A percentile compares a stretch with the other conserved stretches of the same genome.
These are phyloP conservation scores for Halcyon malimbica DNA, from an alignment of 2,113 vertebrate species.

Conservation along the genomic window DNA sequence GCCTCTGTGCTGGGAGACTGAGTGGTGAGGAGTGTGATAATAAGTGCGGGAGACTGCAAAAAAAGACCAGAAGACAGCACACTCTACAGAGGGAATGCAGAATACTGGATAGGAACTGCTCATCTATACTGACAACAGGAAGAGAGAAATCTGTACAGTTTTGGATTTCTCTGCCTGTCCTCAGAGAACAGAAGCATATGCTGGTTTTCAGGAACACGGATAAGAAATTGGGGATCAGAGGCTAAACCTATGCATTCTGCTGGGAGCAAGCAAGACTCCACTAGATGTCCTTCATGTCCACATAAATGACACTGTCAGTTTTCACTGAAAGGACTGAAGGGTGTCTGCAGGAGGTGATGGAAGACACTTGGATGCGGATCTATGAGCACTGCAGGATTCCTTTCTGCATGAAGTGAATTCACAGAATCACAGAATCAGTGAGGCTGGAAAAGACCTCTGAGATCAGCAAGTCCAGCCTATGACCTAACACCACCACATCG, in stretches of 20 bases:
- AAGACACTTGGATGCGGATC: background rate
- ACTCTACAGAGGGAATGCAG: background rate
- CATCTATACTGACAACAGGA: background rate
- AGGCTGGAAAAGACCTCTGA: no score
- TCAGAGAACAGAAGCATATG: background rate
- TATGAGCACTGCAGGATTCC: fast-evolving
- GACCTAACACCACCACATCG: no score
- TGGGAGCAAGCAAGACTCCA: slow-evolving; percentile 52
- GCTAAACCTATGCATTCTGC: background rate
- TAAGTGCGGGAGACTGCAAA: background rate
- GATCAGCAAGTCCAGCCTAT: no score
- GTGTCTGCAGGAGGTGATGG: background rate
- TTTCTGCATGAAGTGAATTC: background rate
- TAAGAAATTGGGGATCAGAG: background rate
- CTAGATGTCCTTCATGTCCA: slow-evolving; percentile 71
- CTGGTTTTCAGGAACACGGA: background rate
- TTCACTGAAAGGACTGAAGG: background rate
- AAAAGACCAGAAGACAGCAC: background rate
- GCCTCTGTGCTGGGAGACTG: background rate
- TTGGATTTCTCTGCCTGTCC: background rate
- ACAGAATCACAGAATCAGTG: no score
- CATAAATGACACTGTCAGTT: slow-evolving; percentile 31
- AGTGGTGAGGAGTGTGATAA: background rate
- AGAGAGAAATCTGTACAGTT: background rate
- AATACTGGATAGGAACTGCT: background rate